These are phyloP conservation scores for Sebastes melanostomus DNA, from an alignment of 2,797 vertebrate species.

Conservation along the genomic window DNA sequence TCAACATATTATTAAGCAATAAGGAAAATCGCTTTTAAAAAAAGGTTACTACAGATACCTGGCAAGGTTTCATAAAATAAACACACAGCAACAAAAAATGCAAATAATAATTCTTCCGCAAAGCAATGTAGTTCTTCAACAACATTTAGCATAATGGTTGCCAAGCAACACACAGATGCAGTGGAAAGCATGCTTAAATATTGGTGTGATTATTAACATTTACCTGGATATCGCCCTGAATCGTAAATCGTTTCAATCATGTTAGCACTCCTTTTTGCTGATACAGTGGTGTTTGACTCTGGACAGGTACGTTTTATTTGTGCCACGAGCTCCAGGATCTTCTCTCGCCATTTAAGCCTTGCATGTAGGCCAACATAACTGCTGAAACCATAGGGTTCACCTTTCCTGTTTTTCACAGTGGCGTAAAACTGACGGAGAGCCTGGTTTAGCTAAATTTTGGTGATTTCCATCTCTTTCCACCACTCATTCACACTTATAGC, in stretches of 20 bases:
- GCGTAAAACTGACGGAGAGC: background rate
- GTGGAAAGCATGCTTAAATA: background rate
- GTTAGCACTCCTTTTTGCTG: background rate
- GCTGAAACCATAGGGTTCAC: background rate
- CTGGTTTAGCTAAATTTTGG: background rate
- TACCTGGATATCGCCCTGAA: background rate
- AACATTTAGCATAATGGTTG: background rate
- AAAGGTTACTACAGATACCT: background rate
- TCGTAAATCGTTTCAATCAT: background rate
- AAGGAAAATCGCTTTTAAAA: background rate
- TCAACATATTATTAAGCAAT: background rate
- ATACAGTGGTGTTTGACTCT: no score
- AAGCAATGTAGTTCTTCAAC: background rate
- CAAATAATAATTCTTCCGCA: background rate
- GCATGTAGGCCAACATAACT: background rate
- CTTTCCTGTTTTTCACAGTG: background rate
- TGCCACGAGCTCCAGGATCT: background rate
- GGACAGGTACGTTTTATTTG: background rate
- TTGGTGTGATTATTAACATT: background rate
- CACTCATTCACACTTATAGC: background rate
- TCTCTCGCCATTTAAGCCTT: background rate
- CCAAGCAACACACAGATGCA: background rate
- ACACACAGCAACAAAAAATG: background rate
- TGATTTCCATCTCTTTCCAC: background rate
- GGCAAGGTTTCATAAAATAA: background rate